A percentile compares a stretch with the other conserved stretches of the same genome.
phyloP scores from a whole-genome alignment of 2,113 vertebrate genomes.

The Scartelaos histophorus region DNA sequence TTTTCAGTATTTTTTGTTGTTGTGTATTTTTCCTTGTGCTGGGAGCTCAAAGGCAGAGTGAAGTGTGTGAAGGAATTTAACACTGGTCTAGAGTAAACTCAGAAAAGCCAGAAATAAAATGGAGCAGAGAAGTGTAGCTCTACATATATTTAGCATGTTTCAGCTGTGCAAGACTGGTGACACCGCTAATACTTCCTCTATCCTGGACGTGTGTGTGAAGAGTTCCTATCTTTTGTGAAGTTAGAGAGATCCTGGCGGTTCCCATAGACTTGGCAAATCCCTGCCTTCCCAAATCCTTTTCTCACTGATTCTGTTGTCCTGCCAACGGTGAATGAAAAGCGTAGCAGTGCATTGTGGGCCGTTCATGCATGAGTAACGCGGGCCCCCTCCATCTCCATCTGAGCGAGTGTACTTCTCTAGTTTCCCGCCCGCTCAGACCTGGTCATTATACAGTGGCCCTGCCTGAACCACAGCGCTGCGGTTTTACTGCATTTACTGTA shows the following conservation, averaged over 20 bases:
- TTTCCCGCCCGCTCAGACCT: conserved; percentile 47
- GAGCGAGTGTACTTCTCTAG: conserved; percentile 24
- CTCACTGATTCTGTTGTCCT: conserved; percentile 76
- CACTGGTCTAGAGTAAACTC: not conserved
- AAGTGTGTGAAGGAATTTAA: not conserved
- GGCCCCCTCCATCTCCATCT: conserved; percentile 49
- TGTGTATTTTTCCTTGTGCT: not conserved
- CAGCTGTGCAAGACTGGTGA: conserved; percentile 15
- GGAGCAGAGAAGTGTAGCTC: not conserved
- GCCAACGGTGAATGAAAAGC: conserved; percentile 74
- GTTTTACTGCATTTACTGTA: conserved; percentile 29
- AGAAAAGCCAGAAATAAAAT: not conserved
- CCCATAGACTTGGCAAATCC: conserved; percentile 71
- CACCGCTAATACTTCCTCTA: conserved; percentile 33
- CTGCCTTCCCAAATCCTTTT: conserved; percentile 62
- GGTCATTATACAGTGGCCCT: conserved; percentile 52
- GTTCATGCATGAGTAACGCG: conserved; percentile 78
- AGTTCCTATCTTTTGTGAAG: conserved; percentile 54
- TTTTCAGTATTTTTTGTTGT: no score
- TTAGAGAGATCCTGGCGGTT: conserved; percentile 63
- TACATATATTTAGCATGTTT: conserved; percentile 6
- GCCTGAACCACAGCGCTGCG: conserved; percentile 38
- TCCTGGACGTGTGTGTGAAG: conserved; percentile 26
- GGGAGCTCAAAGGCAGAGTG: not conserved
- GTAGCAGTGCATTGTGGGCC: conserved; percentile 75